Percentiles rank a stretch among this genome's conserved stretches.
These are phyloP conservation scores for Drosophila pseudotakahashii DNA, from an alignment of 2,888 invertebrate species.

Conservation along the genomic window DNA sequence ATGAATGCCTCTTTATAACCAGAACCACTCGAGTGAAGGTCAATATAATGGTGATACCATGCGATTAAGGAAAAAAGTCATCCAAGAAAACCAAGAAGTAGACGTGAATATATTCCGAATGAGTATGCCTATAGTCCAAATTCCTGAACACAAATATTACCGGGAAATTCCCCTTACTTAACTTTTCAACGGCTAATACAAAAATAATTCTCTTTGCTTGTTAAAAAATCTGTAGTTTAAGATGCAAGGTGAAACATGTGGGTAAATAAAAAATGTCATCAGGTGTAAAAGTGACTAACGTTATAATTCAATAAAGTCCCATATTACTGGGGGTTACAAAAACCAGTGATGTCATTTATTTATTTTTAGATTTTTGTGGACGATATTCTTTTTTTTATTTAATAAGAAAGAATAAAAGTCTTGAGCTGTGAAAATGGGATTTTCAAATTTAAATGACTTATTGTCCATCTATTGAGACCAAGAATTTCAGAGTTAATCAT, in stretches of 20 bases:
- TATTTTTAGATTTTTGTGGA: neutral
- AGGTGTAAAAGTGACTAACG: conserved; percentile 7
- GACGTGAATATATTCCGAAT: conserved; percentile 6
- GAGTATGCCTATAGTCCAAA: conserved; percentile 1
- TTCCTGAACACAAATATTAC: neutral
- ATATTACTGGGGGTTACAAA: neutral
- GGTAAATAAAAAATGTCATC: conserved; percentile 1
- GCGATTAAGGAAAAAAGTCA: conserved; percentile 14
- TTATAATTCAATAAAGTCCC: neutral
- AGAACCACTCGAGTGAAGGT: conserved; percentile 38
- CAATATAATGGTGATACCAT: conserved; percentile 9
- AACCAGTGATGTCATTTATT: neutral
- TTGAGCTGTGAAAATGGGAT: too few relatives aligned
- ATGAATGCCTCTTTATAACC: conserved; percentile 17
- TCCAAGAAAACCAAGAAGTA: conserved; percentile 3
- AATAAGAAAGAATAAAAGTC: too few relatives aligned
- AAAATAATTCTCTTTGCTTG: neutral
- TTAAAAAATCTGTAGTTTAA: neutral
- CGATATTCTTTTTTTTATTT: neutral
- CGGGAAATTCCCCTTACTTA: too few relatives aligned
- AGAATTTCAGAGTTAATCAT: too few relatives aligned
- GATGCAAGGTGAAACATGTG: neutral
- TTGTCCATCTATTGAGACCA: too few relatives aligned
- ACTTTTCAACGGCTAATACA: neutral
- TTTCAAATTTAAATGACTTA: too few relatives aligned